Evolutionary conservation across 1,140 invertebrate species (phyloP).

Genomic region (Euwallacea fornicatus): DNA sequence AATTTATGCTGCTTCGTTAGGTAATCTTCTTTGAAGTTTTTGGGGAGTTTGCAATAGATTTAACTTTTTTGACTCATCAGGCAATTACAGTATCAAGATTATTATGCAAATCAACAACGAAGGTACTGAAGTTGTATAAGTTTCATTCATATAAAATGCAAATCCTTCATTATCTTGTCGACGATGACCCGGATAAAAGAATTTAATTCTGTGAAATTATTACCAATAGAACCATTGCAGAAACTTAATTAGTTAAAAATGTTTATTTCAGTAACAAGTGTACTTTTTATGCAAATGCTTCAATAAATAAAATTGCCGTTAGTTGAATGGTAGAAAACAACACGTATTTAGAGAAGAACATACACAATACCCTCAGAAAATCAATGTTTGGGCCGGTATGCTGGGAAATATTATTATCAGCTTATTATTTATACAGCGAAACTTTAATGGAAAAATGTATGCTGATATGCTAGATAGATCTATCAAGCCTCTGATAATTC

Average conservation of each 20-base stretch:
- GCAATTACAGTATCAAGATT: not conserved
- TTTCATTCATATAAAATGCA: not conserved
- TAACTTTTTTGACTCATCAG: constrained; percentile 17
- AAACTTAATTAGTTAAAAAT: constrained; percentile 41
- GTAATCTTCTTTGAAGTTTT: constrained; percentile 21
- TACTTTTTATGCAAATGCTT: constrained; percentile 43
- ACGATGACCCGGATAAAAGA: constrained; percentile 31
- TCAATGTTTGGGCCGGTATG: constrained; percentile 51
- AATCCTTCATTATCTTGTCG: constrained; percentile 23
- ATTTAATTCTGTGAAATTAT: constrained; percentile 34
- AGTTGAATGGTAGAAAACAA: constrained; percentile 46
- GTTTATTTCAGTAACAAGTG: constrained; percentile 45
- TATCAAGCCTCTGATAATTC: too few relatives aligned
- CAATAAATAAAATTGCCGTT: constrained; percentile 38
- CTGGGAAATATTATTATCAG: constrained; percentile 46
- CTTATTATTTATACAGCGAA: constrained; percentile 44
- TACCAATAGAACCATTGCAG: constrained; percentile 32
- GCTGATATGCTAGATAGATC: constrained; percentile 30
- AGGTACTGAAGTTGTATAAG: constrained; percentile 26
- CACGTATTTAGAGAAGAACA: constrained; percentile 41
- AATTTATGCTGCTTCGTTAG: constrained; percentile 19
- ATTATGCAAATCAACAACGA: constrained; percentile 11
- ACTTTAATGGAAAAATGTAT: constrained; percentile 34
- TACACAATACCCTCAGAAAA: constrained; percentile 46
- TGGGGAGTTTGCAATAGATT: constrained; percentile 13